Percentiles rank a stretch among this genome's conserved stretches.
These are phyloP conservation scores for Thymelicus lineola DNA, from an alignment of 2,888 invertebrate species.

Conservation along the genomic window DNA sequence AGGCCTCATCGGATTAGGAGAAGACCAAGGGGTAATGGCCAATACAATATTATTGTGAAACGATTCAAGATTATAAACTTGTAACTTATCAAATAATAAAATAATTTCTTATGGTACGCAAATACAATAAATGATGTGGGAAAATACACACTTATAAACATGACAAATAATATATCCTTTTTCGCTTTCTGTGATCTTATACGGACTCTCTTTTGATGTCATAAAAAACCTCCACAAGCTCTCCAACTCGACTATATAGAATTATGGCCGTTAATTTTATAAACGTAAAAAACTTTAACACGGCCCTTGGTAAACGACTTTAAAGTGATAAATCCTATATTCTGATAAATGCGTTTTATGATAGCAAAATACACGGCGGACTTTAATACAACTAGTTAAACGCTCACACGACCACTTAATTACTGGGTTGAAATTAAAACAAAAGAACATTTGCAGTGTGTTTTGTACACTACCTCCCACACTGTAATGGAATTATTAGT, in stretches of 20 bases:
- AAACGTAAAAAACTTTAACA: slow-evolving; percentile 6
- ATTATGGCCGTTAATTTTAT: neutral
- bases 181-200: too few relatives aligned
- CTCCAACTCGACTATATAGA: neutral
- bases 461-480: slow-evolving; percentile 49
- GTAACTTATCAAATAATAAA: too few relatives aligned
- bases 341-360: slow-evolving; percentile 10
- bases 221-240: too few relatives aligned
- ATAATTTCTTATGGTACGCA: too few relatives aligned
- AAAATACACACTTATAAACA: too few relatives aligned
- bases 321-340: slow-evolving; percentile 6
- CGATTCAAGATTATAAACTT: too few relatives aligned
- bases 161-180: too few relatives aligned
- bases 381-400: neutral
- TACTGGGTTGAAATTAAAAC: neutral
- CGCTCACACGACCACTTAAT: slow-evolving; percentile 4
- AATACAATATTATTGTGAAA: too few relatives aligned
- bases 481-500: slow-evolving; percentile 56
- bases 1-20: too few relatives aligned
- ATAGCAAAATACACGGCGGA: slow-evolving; percentile 11
- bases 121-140: too few relatives aligned
- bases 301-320: neutral
- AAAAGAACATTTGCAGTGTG: slow-evolving; percentile 43
- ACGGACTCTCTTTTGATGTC: too few relatives aligned
- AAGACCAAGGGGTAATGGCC: too few relatives aligned